Evolutionary conservation across 2,113 vertebrate species (phyloP), one percentile per base, ranked within the genome.

Genomic region (Acrocephalus kingi): DNA sequence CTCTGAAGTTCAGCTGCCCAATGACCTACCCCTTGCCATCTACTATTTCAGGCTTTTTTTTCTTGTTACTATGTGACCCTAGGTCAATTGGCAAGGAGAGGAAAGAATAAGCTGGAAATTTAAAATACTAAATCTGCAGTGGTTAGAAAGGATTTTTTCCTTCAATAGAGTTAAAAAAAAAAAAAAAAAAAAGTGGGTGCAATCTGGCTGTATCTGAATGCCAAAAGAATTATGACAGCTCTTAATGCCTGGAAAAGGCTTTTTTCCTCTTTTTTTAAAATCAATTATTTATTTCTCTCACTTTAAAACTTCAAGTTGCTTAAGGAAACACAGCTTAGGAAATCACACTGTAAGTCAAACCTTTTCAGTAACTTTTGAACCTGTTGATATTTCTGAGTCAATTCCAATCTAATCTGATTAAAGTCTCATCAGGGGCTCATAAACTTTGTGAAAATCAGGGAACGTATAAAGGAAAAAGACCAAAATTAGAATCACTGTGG

Each of bases 151-250:
- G 51, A 90, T 63, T 76, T 96, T 81, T 95, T 85, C 30, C 56
- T 84, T 48, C 28, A 93, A 71, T 52, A 86, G 62, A 72, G 58
- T 80, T 46, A 2, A 19, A 79, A 35, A 35, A 35, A 35, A 35
- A 35, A 35, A 35, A 39, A 39, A 39, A 75, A 87, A 73, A 62
- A 58, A 76, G 23, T 17, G n/a, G 24, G 17, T 45, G 35, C 84
- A 95, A 93, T 96, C 87, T 96, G 95, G 51, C 72, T 83, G 59
- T 39, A 83, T 93, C 75, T 85, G 67, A 96, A 87, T 93, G 94
- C 87, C 91, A 95, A 90, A 91, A 91, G 62, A 95, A 96, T 87
- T 51, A 72, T 62, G 87, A 94, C 58, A 93, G 71, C 41, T 82
- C 59, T 76, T 76, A 86, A 88, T 77, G 83, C 35, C 68, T 77